A percentile compares a stretch with the other conserved stretches of the same genome.
These are phyloP conservation scores for Antitype chi DNA, from an alignment of 2,888 invertebrate genomes.

Conservation along the genomic window DNA sequence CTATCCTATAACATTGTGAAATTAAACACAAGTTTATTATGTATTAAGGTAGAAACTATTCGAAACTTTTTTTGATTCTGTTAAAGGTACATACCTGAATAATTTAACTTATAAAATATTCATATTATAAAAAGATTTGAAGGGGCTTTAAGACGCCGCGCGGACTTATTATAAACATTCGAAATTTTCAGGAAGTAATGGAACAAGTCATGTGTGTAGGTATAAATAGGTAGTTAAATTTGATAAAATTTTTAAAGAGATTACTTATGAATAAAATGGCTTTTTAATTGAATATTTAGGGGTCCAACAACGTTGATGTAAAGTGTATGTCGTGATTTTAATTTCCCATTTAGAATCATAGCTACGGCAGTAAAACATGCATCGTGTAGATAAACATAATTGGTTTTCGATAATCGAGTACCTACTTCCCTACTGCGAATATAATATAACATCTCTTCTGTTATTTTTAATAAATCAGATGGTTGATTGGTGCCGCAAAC, in stretches of 20 bases:
- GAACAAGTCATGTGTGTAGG: constrained; percentile 82
- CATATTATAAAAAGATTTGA: constrained; percentile 33
- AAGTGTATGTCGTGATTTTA: constrained; percentile 78
- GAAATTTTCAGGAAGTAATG: constrained; percentile 79
- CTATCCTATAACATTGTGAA: constrained; percentile 36
- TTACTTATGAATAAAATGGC: constrained; percentile 89
- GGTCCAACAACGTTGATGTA: constrained; percentile 87
- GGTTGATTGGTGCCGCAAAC: constrained; percentile 57
- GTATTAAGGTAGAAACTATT: constrained; percentile 1
- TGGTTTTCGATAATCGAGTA: constrained; percentile 34
- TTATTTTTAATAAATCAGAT: constrained; percentile 60
- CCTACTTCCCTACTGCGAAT: constrained; percentile 29
- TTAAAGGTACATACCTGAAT: constrained; percentile 4
- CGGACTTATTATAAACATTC: constrained; percentile 79
- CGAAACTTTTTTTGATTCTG: neutral
- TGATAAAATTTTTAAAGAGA: constrained; percentile 88
- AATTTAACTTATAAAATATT: constrained; percentile 19
- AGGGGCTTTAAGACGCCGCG: constrained; percentile 83
- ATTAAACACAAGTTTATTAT: constrained; percentile 19
- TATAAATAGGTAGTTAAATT: constrained; percentile 89
- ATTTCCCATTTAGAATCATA: constrained; percentile 69
- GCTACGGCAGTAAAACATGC: constrained; percentile 59
- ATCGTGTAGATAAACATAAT: constrained; percentile 52
- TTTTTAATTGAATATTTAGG: constrained; percentile 89
- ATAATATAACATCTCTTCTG: constrained; percentile 38